phyloP scores from a whole-genome alignment of 1,140 invertebrate species.

The Leptinotarsa lineolata region DNA sequence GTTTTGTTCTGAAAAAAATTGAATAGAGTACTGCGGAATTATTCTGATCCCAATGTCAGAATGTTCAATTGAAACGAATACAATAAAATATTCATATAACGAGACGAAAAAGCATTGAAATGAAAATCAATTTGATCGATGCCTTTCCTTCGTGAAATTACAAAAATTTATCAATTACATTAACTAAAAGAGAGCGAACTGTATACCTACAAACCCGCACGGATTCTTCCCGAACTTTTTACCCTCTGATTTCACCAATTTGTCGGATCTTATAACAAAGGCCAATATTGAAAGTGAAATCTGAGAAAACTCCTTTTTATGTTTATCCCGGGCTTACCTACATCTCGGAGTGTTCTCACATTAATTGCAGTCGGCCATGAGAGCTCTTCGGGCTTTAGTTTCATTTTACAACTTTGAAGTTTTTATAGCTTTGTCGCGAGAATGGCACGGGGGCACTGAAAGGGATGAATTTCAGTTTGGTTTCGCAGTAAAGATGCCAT shows the following conservation, averaged over 20 bases:
- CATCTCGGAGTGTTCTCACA: slow-evolving; percentile 3
- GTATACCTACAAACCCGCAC: not conserved
- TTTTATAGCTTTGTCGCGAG: not conserved
- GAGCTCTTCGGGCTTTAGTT: not conserved
- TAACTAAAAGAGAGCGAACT: not conserved
- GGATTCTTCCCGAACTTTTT: not conserved
- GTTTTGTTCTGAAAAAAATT: too few relatives aligned
- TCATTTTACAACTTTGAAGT: slow-evolving; percentile 4
- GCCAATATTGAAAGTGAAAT: slow-evolving; percentile 8
- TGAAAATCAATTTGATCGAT: not conserved
- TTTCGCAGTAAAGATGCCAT: not conserved
- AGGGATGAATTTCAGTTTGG: not conserved
- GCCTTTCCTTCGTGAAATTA: not conserved
- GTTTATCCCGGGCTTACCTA: slow-evolving; percentile 4
- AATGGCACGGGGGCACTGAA: not conserved
- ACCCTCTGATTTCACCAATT: not conserved
- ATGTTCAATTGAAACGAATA: too few relatives aligned
- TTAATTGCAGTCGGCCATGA: not conserved
- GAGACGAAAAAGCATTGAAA: not conserved
- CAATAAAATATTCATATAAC: too few relatives aligned
- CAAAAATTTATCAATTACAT: not conserved
- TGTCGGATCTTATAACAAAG: slow-evolving; percentile 1
- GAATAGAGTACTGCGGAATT: too few relatives aligned
- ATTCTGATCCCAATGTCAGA: too few relatives aligned
- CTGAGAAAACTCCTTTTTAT: not conserved